These are phyloP conservation scores for Sycophaga agraensis DNA, from an alignment of 1,140 invertebrate genomes.

Conservation along the genomic window DNA sequence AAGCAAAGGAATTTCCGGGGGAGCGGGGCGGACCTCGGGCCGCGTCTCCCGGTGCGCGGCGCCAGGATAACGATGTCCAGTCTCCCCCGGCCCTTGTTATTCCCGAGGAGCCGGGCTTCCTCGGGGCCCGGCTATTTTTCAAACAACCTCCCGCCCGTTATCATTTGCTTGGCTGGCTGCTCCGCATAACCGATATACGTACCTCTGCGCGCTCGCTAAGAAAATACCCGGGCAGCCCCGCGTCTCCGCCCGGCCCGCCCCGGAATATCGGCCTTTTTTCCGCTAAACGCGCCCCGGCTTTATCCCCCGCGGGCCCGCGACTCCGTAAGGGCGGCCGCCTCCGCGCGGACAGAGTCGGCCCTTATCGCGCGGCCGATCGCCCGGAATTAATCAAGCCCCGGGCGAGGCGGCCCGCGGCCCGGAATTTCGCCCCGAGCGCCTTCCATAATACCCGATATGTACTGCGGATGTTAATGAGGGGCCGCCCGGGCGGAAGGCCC, in stretches of 20 bases:
- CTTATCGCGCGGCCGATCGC: too few species aligned
- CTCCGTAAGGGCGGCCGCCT: too few species aligned
- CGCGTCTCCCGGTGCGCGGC: background rate
- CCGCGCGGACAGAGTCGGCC: too few species aligned
- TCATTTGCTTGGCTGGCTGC: conserved; percentile 45
- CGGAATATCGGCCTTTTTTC: conserved; percentile 25
- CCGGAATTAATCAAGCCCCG: too few species aligned
- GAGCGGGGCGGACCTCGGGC: background rate
- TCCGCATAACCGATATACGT: conserved; percentile 43
- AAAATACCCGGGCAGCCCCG: conserved; percentile 32
- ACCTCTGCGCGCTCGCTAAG: conserved; percentile 36
- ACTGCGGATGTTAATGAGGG: conserved; percentile 7
- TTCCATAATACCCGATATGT: too few species aligned
- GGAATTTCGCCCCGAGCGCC: too few species aligned
- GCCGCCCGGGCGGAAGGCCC: too few species aligned
- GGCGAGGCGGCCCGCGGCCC: too few species aligned
- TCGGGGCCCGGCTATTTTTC: conserved; percentile 43
- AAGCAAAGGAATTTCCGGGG: conserved; percentile 5
- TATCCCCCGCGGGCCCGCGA: too few species aligned
- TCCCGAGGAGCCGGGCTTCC: too few species aligned
- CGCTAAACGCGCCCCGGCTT: conserved; percentile 16
- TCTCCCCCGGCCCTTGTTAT: conserved; percentile 29
- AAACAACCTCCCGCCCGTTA: conserved; percentile 47
- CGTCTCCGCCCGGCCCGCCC: background rate
- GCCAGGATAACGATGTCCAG: conserved; percentile 50